Conservation (phyloP, 1,140 invertebrate species). For the Homarus americanus region DNA sequence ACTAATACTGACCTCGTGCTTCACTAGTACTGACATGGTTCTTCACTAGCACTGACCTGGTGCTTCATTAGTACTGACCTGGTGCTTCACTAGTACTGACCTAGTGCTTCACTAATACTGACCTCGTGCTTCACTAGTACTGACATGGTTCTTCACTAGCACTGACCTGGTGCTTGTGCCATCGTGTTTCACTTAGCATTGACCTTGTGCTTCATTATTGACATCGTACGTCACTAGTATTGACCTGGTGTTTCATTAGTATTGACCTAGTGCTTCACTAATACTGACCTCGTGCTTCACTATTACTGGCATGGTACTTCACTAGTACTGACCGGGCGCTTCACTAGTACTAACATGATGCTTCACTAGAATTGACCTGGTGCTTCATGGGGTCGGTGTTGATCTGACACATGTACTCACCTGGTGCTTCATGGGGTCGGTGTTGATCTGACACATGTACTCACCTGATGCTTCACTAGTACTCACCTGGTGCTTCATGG, state of each 20-base stretch:
- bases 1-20: no score
- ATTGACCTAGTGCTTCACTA: neutral
- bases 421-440: conserved; percentile 77
- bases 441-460: neutral
- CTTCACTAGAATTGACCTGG: conserved; percentile 83
- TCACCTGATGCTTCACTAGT: neutral
- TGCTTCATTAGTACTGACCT: neutral
- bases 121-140: no score
- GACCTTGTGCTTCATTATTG: neutral
- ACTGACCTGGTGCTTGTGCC: neutral
- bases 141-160: neutral
- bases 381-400: conserved; percentile 96
- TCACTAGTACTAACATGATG: neutral
- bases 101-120: no score
- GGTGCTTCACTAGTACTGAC: no score
- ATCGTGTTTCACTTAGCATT: no score
- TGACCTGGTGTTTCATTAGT: neutral
- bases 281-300: neutral
- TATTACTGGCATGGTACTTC: neutral
- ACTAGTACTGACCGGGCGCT: neutral
- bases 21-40: neutral
- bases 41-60: neutral
- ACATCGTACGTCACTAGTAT: neutral
- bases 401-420: conserved; percentile 97
- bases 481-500: conserved; percentile 93